A percentile compares a stretch with the other conserved stretches of the same genome.
phyloP scores from a whole-genome alignment of 2,888 invertebrate species.

The Catocala fraxini region DNA sequence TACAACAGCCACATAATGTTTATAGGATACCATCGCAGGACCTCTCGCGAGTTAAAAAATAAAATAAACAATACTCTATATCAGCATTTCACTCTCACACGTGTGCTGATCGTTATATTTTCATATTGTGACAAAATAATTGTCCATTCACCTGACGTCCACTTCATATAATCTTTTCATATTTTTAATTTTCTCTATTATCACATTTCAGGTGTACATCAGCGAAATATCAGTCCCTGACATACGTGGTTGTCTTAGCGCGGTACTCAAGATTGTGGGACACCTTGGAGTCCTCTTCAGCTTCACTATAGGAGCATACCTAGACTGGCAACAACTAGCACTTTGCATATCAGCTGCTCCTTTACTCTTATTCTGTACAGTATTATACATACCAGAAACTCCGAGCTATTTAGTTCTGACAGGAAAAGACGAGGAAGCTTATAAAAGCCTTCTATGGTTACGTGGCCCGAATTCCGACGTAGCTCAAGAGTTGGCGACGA shows the following conservation, averaged over 20 bases:
- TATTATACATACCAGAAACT: conserved; percentile 95
- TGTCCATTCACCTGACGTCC: too few species aligned
- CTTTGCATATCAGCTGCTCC: conserved; percentile 93
- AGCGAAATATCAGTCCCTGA: conserved; percentile 96
- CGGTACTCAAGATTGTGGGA: conserved; percentile 94
- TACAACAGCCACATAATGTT: too few species aligned
- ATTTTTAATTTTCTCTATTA: conserved; percentile 1
- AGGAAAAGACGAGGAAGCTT: conserved; percentile 90
- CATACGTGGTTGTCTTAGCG: conserved; percentile 95
- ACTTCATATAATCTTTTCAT: too few species aligned
- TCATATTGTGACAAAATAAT: too few species aligned
- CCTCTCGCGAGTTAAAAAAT: too few species aligned
- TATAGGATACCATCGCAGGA: too few species aligned
- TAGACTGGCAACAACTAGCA: conserved; percentile 95
- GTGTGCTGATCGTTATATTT: too few species aligned
- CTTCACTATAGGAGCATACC: conserved; percentile 93
- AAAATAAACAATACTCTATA: too few species aligned
- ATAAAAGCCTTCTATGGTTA: conserved; percentile 92
- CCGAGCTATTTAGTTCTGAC: conserved; percentile 94
- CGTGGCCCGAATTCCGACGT: conserved; percentile 94
- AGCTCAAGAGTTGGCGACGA: conserved; percentile 91
- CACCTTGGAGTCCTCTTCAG: conserved; percentile 95
- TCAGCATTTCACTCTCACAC: too few species aligned
- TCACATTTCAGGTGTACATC: conserved; percentile 91
- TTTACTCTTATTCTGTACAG: conserved; percentile 91